These are phyloP conservation scores for Microtus ochrogaster DNA, from an alignment of 2,113 vertebrate genomes.

Conservation along the genomic window DNA sequence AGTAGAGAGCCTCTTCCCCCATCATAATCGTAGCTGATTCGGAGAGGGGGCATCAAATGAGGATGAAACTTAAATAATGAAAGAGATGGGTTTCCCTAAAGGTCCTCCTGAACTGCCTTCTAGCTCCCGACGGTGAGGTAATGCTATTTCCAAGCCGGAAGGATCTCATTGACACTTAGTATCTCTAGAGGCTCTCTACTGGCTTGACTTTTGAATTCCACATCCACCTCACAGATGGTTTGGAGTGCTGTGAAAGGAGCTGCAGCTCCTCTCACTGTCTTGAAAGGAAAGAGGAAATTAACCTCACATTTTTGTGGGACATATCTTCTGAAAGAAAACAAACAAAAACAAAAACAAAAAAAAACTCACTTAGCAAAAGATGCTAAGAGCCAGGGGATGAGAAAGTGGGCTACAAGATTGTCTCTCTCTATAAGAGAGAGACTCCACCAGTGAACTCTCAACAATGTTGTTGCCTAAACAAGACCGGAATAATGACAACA, in stretches of 20 bases:
- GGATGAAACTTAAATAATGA: slow-evolving; percentile 45
- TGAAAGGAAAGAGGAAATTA: not conserved
- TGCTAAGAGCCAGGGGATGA: not conserved
- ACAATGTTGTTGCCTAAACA: not conserved
- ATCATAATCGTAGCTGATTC: not conserved
- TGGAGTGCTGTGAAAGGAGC: not conserved
- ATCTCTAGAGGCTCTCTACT: not conserved
- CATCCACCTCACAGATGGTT: not conserved
- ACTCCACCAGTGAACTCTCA: not conserved
- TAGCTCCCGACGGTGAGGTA: not conserved
- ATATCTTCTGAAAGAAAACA: not conserved
- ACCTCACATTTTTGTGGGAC: not conserved
- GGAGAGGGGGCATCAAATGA: slow-evolving; percentile 4
- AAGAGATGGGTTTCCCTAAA: not conserved
- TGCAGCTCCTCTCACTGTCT: not conserved
- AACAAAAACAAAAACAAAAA: too few species aligned
- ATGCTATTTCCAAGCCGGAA: not conserved
- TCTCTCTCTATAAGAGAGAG: too few species aligned
- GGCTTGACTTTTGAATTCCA: not conserved
- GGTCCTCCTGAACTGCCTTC: slow-evolving; percentile 30
- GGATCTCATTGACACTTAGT: not conserved
- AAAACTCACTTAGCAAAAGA: not conserved
- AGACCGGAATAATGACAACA: not conserved
- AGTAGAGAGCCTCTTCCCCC: not conserved
- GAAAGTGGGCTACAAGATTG: not conserved